Conservation (phyloP, 2,113 vertebrate species). For the Hassar affinis region DNA sequence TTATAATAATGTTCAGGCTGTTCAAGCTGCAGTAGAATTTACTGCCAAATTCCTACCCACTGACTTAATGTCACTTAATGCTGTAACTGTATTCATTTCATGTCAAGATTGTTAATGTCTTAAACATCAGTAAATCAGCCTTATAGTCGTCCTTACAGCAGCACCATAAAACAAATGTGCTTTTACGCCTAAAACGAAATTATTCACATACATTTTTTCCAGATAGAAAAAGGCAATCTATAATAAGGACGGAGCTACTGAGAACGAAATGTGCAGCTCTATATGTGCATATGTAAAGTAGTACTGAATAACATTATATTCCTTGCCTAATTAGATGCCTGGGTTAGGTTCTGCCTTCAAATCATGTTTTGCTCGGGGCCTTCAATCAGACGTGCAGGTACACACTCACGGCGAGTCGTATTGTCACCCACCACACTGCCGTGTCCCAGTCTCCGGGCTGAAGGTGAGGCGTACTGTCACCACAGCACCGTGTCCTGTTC, state of each 20-base stretch:
- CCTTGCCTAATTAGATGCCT: background rate
- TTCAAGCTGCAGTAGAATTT: background rate
- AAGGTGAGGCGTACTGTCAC: conserved; percentile 31
- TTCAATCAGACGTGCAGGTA: conserved; percentile 19
- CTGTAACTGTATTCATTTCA: background rate
- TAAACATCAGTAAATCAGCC: background rate
- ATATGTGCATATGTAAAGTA: too few relatives aligned
- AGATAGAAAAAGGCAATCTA: background rate
- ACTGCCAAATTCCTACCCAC: background rate
- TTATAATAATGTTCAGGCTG: background rate
- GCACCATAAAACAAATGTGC: background rate
- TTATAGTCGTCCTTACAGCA: background rate
- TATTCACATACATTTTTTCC: background rate
- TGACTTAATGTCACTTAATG: background rate
- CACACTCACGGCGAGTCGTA: conserved; percentile 27
- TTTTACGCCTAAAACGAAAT: background rate
- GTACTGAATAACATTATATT: background rate
- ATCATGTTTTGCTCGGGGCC: background rate
- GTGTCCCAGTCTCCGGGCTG: conserved; percentile 12
- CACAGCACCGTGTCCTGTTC: background rate
- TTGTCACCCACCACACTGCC: conserved; percentile 33
- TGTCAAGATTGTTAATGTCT: background rate
- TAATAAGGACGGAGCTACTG: background rate
- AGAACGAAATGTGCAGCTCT: background rate
- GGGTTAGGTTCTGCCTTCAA: conserved; percentile 1